phyloP scores from a whole-genome alignment of 2,888 invertebrate species.

The Cantharis rustica region DNA sequence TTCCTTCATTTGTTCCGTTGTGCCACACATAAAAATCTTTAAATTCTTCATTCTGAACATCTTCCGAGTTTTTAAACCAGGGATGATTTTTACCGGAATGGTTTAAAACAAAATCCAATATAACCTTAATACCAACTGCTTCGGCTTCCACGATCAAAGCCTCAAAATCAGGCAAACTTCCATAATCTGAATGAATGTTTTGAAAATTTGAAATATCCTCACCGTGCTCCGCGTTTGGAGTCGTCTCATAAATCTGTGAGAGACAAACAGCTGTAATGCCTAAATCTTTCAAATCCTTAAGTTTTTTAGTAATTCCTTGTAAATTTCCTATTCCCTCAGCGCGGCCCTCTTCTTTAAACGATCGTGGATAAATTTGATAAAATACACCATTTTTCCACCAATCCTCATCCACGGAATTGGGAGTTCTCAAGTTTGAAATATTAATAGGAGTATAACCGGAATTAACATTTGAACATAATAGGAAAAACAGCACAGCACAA shows the following conservation, averaged over 20 bases:
- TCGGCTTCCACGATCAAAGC: conserved; percentile 60
- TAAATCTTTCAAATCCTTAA: conserved; percentile 57
- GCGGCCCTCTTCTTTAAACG: conserved; percentile 70
- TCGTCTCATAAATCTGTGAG: conserved; percentile 82
- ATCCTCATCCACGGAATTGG: conserved; percentile 50
- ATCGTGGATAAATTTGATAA: conserved; percentile 86
- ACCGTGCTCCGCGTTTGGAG: conserved; percentile 81
- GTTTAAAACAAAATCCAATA: conserved; percentile 58
- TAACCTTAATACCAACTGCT: conserved; percentile 59
- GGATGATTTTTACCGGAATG: conserved; percentile 78
- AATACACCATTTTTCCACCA: conserved; percentile 85
- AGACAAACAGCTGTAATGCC: conserved; percentile 81
- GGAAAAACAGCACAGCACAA: not conserved
- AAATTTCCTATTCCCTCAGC: not conserved
- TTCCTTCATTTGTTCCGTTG: conserved; percentile 36
- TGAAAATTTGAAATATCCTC: conserved; percentile 77
- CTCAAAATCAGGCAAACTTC: conserved; percentile 74
- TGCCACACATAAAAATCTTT: not conserved
- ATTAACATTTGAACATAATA: not conserved
- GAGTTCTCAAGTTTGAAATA: not conserved
- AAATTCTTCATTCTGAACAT: conserved; percentile 49
- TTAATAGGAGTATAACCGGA: not conserved
- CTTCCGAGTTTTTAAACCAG: conserved; percentile 77
- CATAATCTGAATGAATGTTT: conserved; percentile 73
- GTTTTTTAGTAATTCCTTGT: conserved; percentile 36